Evolutionary conservation across 1,140 invertebrate species (phyloP).

Genomic region (Triops cancriformis): DNA sequence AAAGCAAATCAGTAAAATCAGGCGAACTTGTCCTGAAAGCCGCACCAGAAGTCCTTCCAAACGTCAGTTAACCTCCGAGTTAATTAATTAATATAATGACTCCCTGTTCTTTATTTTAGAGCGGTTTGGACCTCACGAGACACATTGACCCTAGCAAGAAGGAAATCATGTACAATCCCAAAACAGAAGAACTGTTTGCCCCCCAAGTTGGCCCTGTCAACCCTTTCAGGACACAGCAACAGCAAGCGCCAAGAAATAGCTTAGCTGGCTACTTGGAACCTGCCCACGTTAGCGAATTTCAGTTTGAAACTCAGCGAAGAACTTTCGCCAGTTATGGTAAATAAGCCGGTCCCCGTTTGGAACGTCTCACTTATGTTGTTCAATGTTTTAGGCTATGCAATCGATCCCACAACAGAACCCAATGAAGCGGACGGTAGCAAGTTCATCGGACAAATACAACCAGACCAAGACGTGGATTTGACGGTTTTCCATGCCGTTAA

Average conservation of each 20-base stretch:
- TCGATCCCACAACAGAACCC: conserved; percentile 66
- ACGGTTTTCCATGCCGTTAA: conserved; percentile 48
- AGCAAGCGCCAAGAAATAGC: conserved; percentile 78
- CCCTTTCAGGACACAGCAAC: conserved; percentile 82
- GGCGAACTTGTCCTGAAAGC: conserved; percentile 19
- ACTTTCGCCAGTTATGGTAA: conserved; percentile 86
- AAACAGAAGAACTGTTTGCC: conserved; percentile 90
- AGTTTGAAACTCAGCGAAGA: conserved; percentile 95
- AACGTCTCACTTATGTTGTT: background rate
- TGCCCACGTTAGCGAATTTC: conserved; percentile 91
- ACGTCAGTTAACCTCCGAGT: conserved; percentile 24
- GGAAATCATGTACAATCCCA: conserved; percentile 86
- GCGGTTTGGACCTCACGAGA: conserved; percentile 37
- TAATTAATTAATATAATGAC: conserved; percentile 22
- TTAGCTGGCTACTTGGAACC: conserved; percentile 90
- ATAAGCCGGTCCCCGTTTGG: conserved; percentile 25
- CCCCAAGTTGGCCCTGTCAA: conserved; percentile 82
- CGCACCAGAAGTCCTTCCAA: conserved; percentile 20
- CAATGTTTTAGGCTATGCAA: conserved; percentile 64
- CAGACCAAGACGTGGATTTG: conserved; percentile 25
- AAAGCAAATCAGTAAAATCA: conserved; percentile 3
- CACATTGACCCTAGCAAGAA: conserved; percentile 63
- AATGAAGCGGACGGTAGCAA: conserved; percentile 49
- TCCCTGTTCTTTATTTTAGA: conserved; percentile 38
- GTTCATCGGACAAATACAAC: background rate